These are phyloP conservation scores for Gymnorhina tibicen DNA, from an alignment of 2,113 vertebrate genomes.

Conservation along the genomic window DNA sequence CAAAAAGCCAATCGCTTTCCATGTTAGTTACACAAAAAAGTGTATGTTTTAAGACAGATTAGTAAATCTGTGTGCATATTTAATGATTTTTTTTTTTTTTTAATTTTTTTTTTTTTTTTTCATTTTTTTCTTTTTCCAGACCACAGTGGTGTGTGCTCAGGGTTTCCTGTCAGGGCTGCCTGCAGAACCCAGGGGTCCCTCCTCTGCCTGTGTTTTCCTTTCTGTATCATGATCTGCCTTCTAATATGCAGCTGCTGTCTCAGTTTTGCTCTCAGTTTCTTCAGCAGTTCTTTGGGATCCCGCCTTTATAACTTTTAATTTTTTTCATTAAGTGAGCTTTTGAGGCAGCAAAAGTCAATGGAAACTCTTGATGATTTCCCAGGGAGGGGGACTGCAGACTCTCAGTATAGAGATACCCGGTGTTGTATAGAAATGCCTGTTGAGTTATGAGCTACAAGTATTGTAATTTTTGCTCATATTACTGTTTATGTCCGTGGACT, in stretches of 20 bases:
- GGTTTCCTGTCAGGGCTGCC: not conserved
- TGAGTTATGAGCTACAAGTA: not conserved
- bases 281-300: not conserved
- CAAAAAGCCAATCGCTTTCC: not conserved
- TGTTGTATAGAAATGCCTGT: not conserved
- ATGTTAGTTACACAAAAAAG: not conserved
- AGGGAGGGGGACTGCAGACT: not conserved
- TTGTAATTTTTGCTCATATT: not conserved
- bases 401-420: accelerated
- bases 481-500: not conserved
- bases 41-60: not conserved
- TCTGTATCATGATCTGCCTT: not conserved
- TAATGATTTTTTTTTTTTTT: no score
- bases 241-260: not conserved
- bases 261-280: not conserved
- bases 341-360: not conserved
- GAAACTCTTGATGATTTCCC: not conserved
- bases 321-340: not conserved
- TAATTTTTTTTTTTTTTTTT: not conserved
- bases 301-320: not conserved
- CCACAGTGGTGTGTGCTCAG: not conserved
- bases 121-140: not conserved
- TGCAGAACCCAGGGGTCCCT: not conserved
- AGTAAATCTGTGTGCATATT: not conserved
- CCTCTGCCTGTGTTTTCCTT: not conserved